A percentile compares a stretch with the other conserved stretches of the same genome.
phyloP scores from a whole-genome alignment of 2,113 vertebrate genomes.

The Perccottus glenii region DNA sequence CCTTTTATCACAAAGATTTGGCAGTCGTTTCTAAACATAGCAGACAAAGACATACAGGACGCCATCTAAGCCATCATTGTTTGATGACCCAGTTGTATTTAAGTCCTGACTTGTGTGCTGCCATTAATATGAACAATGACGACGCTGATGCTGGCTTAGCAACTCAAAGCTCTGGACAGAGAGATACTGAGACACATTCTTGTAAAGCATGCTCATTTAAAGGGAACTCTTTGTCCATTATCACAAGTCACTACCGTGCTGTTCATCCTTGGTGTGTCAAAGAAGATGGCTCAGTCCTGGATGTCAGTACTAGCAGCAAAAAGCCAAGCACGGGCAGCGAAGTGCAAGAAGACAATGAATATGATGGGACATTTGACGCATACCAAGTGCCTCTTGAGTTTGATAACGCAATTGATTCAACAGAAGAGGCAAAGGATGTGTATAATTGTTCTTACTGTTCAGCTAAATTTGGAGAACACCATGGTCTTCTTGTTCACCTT shows the following conservation, averaged over 20 bases:
- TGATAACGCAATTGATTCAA: constrained; percentile 70
- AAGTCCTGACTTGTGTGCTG: background rate
- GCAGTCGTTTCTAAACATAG: constrained; percentile 83
- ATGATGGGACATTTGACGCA: constrained; percentile 41
- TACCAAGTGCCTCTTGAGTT: constrained; percentile 69
- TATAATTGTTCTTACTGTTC: constrained; percentile 83
- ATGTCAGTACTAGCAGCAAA: constrained; percentile 80
- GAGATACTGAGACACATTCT: constrained; percentile 77
- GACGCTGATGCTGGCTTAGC: constrained; percentile 52
- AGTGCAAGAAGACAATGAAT: constrained; percentile 50
- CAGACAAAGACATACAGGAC: constrained; percentile 78
- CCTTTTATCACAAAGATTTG: constrained; percentile 83
- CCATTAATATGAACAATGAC: constrained; percentile 58
- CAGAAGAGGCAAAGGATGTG: constrained; percentile 65
- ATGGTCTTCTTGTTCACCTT: constrained; percentile 82
- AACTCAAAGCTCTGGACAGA: constrained; percentile 57
- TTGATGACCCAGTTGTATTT: constrained; percentile 16
- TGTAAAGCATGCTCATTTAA: constrained; percentile 89
- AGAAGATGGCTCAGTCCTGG: constrained; percentile 83
- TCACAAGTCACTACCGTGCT: constrained; percentile 85
- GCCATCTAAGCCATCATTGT: constrained; percentile 28
- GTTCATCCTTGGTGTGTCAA: constrained; percentile 88
- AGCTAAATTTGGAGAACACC: constrained; percentile 79
- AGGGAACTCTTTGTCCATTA: constrained; percentile 81
- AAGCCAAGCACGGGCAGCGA: constrained; percentile 61